Percentiles rank a stretch among this genome's conserved stretches.
phyloP scores from a whole-genome alignment of 1,140 invertebrate species.

The Trypoxylus dichotomus region DNA sequence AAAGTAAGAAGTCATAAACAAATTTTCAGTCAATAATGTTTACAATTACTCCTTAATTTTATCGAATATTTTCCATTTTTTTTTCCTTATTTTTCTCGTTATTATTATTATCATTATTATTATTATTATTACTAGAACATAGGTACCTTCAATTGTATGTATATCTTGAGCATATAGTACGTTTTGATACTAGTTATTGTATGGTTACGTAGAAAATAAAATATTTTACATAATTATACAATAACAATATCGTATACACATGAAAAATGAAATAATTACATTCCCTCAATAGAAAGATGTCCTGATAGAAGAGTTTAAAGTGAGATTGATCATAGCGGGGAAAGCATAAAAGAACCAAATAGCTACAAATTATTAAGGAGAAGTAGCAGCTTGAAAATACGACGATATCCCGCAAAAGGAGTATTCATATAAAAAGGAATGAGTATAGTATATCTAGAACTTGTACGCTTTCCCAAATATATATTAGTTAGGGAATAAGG shows the following conservation, averaged over 20 bases:
- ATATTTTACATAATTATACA: neutral
- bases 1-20: neutral
- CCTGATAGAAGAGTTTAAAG: neutral
- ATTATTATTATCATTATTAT: neutral
- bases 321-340: no score
- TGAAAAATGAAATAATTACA: neutral
- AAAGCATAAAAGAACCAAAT: no score
- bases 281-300: neutral
- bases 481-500: neutral
- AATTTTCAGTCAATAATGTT: neutral
- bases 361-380: no score
- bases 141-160: slow-evolving; percentile 25
- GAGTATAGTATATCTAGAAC: no score
- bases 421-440: neutral
- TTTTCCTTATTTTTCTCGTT: neutral
- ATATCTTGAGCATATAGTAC: slow-evolving; percentile 31
- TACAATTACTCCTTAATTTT: slow-evolving; percentile 13
- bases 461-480: no score
- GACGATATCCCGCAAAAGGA: neutral
- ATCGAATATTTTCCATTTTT: slow-evolving; percentile 20
- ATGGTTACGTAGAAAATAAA: neutral
- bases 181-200: neutral
- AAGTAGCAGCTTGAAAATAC: no score
- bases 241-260: neutral
- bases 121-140: slow-evolving; percentile 19